Percentiles rank a stretch among this genome's conserved stretches.
These are phyloP conservation scores for Trochalopteron elliotii DNA, from an alignment of 2,113 vertebrate genomes.

Conservation along the genomic window DNA sequence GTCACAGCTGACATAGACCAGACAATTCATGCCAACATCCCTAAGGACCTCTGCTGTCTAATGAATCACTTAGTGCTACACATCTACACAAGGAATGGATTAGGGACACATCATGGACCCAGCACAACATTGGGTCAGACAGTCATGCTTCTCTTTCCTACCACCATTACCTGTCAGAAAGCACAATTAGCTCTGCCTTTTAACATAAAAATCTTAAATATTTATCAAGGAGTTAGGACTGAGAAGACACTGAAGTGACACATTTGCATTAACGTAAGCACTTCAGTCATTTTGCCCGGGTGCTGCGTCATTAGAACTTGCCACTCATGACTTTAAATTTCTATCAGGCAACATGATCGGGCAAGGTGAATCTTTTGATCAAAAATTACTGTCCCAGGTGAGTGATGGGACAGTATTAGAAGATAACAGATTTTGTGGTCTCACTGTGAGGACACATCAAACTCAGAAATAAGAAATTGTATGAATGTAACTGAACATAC, in stretches of 20 bases:
- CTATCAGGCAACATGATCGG: fast-evolving
- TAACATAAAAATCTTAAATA: not conserved
- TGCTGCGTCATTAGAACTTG: not conserved
- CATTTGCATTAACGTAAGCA: not conserved
- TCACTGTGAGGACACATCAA: not conserved
- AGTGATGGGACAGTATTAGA: not conserved
- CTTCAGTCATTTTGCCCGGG: not conserved
- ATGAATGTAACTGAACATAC: not conserved
- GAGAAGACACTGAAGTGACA: not conserved
- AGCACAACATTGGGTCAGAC: not conserved
- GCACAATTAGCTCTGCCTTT: not conserved
- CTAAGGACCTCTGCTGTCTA: not conserved
- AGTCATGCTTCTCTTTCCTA: constrained; percentile 22
- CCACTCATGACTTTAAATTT: not conserved
- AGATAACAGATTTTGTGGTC: not conserved
- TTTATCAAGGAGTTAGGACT: not conserved
- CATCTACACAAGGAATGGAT: constrained; percentile 13
- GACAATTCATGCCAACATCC: not conserved
- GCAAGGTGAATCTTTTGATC: not conserved
- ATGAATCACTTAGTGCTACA: not conserved
- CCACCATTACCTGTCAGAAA: not conserved
- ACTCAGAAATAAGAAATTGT: constrained; percentile 15
- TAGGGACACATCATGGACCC: not conserved
- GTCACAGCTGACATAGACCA: not conserved
- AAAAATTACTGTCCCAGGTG: not conserved